These are phyloP conservation scores for Dinoponera quadriceps DNA, from an alignment of 1,140 invertebrate genomes.

Conservation along the genomic window DNA sequence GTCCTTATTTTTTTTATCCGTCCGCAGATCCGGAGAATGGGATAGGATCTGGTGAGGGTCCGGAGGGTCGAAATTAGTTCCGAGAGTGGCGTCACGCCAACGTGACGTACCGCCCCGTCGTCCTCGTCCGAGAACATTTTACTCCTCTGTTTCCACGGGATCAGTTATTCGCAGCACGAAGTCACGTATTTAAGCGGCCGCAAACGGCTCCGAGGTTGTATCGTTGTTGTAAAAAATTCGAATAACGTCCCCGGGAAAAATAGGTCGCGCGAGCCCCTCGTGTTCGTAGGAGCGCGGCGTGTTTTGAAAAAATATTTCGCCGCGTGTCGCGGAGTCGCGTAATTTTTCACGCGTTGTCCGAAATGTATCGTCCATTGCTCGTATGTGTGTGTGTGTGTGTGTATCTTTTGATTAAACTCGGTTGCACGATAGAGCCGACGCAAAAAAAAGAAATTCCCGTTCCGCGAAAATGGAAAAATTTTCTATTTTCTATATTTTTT, in stretches of 20 bases:
- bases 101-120: neutral
- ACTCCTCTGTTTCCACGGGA: conserved; percentile 7
- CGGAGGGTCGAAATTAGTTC: conserved; percentile 62
- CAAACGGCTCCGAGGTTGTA: conserved; percentile 33
- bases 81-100: neutral
- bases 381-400: too few species aligned
- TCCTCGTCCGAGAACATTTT: conserved; percentile 34
- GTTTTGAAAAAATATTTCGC: conserved; percentile 33
- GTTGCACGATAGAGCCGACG: neutral
- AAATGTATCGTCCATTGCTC: neutral
- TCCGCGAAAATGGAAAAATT: neutral
- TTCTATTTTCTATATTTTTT: neutral
- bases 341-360: conserved; percentile 11
- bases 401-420: conserved; percentile 4
- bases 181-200: conserved; percentile 54
- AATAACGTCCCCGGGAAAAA: conserved; percentile 23
- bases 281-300: conserved; percentile 1
- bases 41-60: neutral
- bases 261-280: conserved; percentile 9
- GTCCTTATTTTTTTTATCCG: conserved; percentile 53
- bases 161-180: conserved; percentile 53
- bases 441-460: neutral
- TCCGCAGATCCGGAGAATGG: neutral
- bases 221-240: conserved; percentile 44
- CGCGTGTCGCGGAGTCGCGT: neutral